Conservation (phyloP, 2,888 invertebrate species). For the Noctua comes region DNA sequence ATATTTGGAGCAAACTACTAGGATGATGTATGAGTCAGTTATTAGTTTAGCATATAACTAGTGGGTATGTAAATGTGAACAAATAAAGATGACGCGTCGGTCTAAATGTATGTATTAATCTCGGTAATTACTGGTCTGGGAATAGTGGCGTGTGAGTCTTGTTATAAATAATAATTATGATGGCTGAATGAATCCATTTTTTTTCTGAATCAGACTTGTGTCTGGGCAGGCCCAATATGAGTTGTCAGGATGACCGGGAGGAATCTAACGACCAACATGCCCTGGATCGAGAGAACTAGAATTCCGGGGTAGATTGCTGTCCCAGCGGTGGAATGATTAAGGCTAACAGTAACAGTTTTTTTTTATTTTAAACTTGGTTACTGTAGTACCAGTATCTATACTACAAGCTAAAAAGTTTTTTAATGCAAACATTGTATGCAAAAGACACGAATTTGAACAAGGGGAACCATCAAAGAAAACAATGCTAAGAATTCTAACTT, state of each 20-base stretch:
- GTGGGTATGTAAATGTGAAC: not conserved
- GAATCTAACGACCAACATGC: too few species aligned
- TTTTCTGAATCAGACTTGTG: not conserved
- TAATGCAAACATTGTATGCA: too few species aligned
- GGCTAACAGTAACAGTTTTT: not conserved
- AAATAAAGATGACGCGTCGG: constrained; percentile 4
- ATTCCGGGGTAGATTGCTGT: not conserved
- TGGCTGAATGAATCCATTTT: not conserved
- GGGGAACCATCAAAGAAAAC: too few species aligned
- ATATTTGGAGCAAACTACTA: not conserved
- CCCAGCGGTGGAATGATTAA: not conserved
- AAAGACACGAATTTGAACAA: too few species aligned
- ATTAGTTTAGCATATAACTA: constrained; percentile 11
- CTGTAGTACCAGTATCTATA: too few species aligned
- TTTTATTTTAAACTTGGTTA: not conserved
- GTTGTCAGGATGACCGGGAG: not conserved
- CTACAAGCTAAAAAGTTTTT: too few species aligned
- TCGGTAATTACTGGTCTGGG: not conserved
- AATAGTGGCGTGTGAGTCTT: not conserved
- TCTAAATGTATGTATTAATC: not conserved
- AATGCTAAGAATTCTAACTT: too few species aligned
- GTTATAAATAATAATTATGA: not conserved
- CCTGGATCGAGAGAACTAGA: not conserved
- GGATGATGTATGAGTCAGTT: not conserved
- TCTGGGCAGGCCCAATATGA: not conserved